phyloP scores from a whole-genome alignment of 2,797 vertebrate species.

The Muraenolepis orangiensis region DNA sequence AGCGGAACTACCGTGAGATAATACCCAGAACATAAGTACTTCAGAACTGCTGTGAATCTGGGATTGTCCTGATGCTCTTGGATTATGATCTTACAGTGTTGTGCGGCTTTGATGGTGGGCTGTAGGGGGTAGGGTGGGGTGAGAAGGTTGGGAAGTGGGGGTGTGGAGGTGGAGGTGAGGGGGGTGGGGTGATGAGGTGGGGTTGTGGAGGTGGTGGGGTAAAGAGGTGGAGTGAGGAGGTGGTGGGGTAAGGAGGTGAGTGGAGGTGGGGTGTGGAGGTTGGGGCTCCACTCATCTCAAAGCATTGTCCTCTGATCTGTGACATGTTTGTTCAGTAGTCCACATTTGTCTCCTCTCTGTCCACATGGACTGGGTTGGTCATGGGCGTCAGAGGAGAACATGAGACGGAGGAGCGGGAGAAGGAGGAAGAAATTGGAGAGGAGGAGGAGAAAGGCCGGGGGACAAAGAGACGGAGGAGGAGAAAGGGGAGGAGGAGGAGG shows the following conservation, averaged over 20 bases:
- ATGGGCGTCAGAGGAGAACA: constrained; percentile 32
- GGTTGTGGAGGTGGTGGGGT: constrained; percentile 23
- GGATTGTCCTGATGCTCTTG: constrained; percentile 33
- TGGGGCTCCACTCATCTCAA: constrained; percentile 6
- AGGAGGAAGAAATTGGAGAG: too few relatives aligned
- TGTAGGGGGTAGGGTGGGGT: neutral
- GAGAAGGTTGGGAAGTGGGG: neutral
- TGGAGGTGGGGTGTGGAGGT: neutral
- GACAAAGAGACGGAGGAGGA: neutral
- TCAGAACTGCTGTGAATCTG: constrained; percentile 35
- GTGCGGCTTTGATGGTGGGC: constrained; percentile 32
- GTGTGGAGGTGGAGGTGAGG: neutral
- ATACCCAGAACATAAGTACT: constrained; percentile 15
- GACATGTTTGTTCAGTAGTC: neutral
- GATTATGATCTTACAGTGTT: constrained; percentile 46
- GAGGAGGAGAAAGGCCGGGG: neutral
- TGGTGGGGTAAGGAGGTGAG: neutral
- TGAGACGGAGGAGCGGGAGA: neutral
- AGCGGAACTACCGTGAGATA: neutral
- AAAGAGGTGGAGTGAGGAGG: neutral
- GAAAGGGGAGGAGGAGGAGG: neutral
- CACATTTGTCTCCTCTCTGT: neutral
- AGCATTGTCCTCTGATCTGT: constrained; percentile 21
- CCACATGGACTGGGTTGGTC: constrained; percentile 49
- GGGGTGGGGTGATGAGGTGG: neutral